These are phyloP conservation scores for Thumatha senex DNA, from an alignment of 2,888 invertebrate species.

Conservation along the genomic window DNA sequence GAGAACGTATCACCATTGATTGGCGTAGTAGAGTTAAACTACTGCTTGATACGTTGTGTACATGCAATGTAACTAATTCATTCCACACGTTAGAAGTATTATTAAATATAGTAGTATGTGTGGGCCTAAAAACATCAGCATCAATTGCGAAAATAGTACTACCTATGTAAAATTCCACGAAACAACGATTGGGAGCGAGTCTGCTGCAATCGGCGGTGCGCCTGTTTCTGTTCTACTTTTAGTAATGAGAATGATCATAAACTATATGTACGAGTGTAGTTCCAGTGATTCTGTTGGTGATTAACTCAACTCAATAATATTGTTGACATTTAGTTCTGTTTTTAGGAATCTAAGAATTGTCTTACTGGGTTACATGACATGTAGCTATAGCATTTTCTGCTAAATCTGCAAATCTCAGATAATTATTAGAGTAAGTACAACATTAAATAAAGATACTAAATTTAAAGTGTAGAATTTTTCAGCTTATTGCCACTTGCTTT, in stretches of 20 bases:
- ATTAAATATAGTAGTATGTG: too few relatives aligned
- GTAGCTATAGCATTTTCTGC: not conserved
- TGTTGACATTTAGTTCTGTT: constrained; percentile 6
- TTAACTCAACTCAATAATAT: not conserved
- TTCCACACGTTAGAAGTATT: too few relatives aligned
- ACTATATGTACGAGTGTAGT: not conserved
- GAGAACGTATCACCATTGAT: too few relatives aligned
- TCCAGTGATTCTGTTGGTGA: not conserved
- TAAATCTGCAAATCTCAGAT: too few relatives aligned
- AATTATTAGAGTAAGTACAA: too few relatives aligned
- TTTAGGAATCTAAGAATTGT: not conserved
- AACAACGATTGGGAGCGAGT: constrained; percentile 9
- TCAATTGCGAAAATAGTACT: constrained; percentile 14
- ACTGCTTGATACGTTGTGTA: too few relatives aligned
- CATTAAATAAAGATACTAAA: too few relatives aligned
- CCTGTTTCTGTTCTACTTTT: constrained; percentile 9
- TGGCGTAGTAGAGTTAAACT: too few relatives aligned
- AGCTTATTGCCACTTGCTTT: too few relatives aligned
- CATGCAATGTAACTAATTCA: too few relatives aligned
- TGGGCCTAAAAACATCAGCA: constrained; percentile 10
- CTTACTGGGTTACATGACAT: not conserved
- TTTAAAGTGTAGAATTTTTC: too few relatives aligned
- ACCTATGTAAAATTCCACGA: constrained; percentile 16
- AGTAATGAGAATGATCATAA: constrained; percentile 1
- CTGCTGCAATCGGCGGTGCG: constrained; percentile 1